phyloP scores from a whole-genome alignment of 2,113 vertebrate genomes.

The Python bivittatus region DNA sequence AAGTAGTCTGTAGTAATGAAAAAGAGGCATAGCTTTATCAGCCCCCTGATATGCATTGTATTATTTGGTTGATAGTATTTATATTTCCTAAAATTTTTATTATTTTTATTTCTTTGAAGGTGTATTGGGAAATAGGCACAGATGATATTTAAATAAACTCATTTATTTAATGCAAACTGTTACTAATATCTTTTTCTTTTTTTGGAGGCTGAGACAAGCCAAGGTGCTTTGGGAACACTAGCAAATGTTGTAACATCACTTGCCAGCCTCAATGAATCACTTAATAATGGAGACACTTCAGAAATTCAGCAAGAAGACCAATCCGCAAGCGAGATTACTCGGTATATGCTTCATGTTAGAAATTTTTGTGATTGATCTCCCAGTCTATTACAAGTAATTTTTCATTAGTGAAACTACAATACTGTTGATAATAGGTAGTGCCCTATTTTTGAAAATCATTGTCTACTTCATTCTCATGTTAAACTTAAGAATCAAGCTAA shows the following conservation, averaged over 20 bases:
- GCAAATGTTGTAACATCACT: constrained; percentile 97
- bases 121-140: neutral
- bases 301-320: constrained; percentile 89
- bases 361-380: neutral
- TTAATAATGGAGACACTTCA: constrained; percentile 89
- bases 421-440: neutral
- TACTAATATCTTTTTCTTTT: constrained; percentile 20
- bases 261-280: constrained; percentile 89
- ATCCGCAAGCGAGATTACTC: constrained; percentile 92
- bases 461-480: neutral
- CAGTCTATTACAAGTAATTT: neutral
- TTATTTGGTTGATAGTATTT: neutral
- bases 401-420: neutral
- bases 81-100: neutral
- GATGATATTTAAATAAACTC: neutral
- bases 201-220: constrained; percentile 85
- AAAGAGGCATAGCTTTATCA: neutral
- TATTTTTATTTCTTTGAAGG: neutral
- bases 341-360: constrained; percentile 71
- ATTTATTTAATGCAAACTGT: neutral
- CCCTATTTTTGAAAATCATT: constrained; percentile 5
- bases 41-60: neutral
- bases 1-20: neutral
- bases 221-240: constrained; percentile 92
- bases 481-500: neutral